Evolutionary conservation across 2,888 invertebrate genomes (phyloP).

Genomic region (Conomelus anceps): DNA sequence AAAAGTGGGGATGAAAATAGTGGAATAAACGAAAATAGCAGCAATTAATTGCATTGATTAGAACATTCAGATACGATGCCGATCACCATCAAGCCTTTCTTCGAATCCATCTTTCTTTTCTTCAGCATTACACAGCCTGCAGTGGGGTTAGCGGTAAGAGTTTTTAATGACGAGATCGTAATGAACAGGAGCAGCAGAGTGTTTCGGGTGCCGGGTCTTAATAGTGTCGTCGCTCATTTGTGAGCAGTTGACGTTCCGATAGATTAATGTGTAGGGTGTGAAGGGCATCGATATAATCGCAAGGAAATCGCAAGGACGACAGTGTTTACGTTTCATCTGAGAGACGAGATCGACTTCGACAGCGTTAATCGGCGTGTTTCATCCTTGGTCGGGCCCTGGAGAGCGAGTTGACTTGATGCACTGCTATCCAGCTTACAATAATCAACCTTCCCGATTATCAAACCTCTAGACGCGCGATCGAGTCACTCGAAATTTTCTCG

Average conservation of each 20-base stretch:
- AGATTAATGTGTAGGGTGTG: neutral
- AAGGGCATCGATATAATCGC: neutral
- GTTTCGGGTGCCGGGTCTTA: neutral
- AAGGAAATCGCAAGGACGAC: neutral
- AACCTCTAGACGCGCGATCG: neutral
- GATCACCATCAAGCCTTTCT: neutral
- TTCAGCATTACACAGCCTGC: neutral
- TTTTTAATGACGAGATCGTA: neutral
- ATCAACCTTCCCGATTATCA: neutral
- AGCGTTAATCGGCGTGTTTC: neutral
- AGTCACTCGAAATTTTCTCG: neutral
- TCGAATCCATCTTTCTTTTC: neutral
- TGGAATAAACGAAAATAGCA: neutral
- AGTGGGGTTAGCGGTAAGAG: neutral
- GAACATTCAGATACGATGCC: neutral
- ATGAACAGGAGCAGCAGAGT: neutral
- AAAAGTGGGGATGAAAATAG: no score
- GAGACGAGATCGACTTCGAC: neutral
- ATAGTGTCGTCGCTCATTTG: neutral
- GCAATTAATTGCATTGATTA: neutral
- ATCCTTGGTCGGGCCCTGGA: neutral
- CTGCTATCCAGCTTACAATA: neutral
- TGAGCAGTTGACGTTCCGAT: neutral
- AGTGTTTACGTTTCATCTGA: neutral
- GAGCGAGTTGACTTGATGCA: neutral